A percentile compares a stretch with the other conserved stretches of the same genome.
These are phyloP conservation scores for Odocoileus hemionus DNA, from an alignment of 2,113 vertebrate species.

Conservation along the genomic window DNA sequence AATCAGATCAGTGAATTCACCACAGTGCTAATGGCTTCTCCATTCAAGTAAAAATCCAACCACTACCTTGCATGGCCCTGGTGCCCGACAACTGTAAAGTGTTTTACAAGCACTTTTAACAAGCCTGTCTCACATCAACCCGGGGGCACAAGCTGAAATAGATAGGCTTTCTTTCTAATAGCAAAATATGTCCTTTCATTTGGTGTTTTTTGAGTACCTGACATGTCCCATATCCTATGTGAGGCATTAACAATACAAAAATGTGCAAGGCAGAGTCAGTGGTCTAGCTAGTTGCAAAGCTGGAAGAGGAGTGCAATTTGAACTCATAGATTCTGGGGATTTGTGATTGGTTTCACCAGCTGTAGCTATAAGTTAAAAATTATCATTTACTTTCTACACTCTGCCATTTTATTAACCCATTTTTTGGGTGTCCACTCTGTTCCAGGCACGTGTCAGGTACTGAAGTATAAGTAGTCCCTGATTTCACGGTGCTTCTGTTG, in stretches of 20 bases:
- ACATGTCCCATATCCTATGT: neutral
- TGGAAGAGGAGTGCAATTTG: neutral
- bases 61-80: neutral
- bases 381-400: neutral
- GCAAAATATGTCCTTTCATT: neutral
- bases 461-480: neutral
- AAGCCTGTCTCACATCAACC: neutral
- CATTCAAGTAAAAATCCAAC: constrained; percentile 36
- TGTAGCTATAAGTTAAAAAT: neutral
- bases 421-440: neutral
- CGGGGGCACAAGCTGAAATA: neutral
- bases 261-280: neutral
- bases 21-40: neutral
- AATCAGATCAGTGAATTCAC: constrained; percentile 28
- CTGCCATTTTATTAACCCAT: neutral
- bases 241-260: neutral
- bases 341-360: neutral
- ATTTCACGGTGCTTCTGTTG: neutral
- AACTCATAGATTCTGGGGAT: neutral
- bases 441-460: neutral
- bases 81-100: neutral
- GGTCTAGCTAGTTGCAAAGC: neutral
- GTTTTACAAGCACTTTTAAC: constrained; percentile 35
- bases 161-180: neutral
- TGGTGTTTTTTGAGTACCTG: neutral